These are phyloP conservation scores for Sebastes itinus DNA, from an alignment of 2,797 vertebrate species.

Conservation along the genomic window DNA sequence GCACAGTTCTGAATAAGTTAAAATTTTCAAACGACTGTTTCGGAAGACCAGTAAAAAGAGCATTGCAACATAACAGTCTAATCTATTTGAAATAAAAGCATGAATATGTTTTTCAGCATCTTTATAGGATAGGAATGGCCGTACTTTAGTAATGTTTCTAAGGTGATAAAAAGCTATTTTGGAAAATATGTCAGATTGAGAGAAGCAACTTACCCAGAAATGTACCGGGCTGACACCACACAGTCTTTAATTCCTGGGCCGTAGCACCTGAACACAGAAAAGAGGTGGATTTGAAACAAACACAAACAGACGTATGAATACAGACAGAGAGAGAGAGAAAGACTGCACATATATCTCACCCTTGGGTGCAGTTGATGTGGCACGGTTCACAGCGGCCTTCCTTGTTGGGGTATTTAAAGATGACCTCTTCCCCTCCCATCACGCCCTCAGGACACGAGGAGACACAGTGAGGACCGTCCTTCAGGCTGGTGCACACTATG, in stretches of 20 bases:
- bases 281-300: background rate
- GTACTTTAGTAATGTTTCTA: background rate
- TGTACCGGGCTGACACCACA: background rate
- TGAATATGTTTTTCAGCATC: background rate
- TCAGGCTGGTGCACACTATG: constrained; percentile 83
- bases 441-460: constrained; percentile 89
- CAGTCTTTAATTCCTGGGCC: constrained; percentile 67
- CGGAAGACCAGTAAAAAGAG: background rate
- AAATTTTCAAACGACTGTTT: background rate
- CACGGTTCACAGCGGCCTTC: constrained; percentile 86
- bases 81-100: background rate
- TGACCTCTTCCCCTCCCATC: constrained; percentile 88
- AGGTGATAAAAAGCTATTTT: background rate
- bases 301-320: background rate
- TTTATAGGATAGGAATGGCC: background rate
- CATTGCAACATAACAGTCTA: background rate
- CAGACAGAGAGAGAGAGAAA: background rate
- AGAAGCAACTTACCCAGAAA: constrained; percentile 51
- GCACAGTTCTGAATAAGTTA: background rate
- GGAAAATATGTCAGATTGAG: background rate
- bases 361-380: constrained; percentile 90
- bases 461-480: constrained; percentile 94
- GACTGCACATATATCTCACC: constrained; percentile 76
- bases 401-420: constrained; percentile 90
- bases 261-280: constrained; percentile 56